These are phyloP conservation scores for Macropodus opercularis DNA, from an alignment of 2,797 vertebrate species.

Conservation along the genomic window DNA sequence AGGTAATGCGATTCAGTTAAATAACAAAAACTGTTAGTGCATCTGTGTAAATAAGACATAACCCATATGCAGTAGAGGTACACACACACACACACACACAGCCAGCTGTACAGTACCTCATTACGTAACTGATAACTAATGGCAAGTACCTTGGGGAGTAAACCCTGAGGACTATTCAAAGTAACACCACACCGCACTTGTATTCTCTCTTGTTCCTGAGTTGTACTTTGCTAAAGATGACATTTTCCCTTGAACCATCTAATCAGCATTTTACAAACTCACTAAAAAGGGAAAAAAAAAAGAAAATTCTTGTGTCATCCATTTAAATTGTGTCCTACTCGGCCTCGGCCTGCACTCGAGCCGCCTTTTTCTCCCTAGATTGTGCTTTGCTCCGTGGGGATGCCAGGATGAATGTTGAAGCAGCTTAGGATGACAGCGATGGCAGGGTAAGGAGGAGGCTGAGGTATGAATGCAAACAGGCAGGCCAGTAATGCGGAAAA, in stretches of 20 bases:
- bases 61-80: background rate
- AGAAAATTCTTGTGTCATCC: conserved; percentile 47
- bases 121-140: conserved; percentile 18
- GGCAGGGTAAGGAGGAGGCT: conserved; percentile 56
- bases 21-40: too few relatives aligned
- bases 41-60: too few relatives aligned
- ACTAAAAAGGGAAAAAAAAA: conserved; percentile 32
- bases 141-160: background rate
- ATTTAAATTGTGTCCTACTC: conserved; percentile 51
- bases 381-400: conserved; percentile 58
- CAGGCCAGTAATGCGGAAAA: conserved; percentile 30
- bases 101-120: background rate
- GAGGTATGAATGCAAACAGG: conserved; percentile 64
- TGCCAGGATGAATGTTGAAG: conserved; percentile 70
- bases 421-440: conserved; percentile 69
- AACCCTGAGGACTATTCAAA: conserved; percentile 12
- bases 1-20: too few relatives aligned
- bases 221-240: conserved; percentile 53
- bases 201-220: conserved; percentile 31
- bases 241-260: conserved; percentile 49
- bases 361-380: conserved; percentile 51
- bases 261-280: conserved; percentile 58
- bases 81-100: background rate
- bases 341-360: conserved; percentile 37
- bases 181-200: conserved; percentile 6